Base-by-base conservation (phyloP, 1,140 invertebrate genomes). In the Tetranychus cinnabarinus region DNA sequence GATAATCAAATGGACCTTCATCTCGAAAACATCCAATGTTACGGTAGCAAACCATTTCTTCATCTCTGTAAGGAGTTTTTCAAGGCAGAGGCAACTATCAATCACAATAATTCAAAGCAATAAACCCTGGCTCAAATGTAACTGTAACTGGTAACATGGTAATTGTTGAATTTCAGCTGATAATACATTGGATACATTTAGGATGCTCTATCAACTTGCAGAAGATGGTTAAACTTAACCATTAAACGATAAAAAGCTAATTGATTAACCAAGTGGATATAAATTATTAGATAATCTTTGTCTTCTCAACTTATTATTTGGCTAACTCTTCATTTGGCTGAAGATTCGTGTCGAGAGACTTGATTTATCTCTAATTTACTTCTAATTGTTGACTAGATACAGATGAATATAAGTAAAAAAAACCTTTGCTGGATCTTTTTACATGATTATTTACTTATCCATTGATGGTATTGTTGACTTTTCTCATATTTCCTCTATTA, bases 21-120 rank as follows among this genome's bases (percentile, higher is more conserved):
- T 90, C 86, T 65, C 86, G 83, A 72, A 93, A 95, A 69, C 91
- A 96, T 5, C 90, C 90, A n/a, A 93, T 76, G 59, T 88, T 84
- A 2, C 80, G 80, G 69, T 95, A 96, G 69, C 91, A 96, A 1
- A 90, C 82, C 10, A 81, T 79, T 56, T 75, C 74, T 65, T 75
- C 73, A 52, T 74, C 72, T 12, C 74, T 58, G 42, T 58, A 45
- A 45, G 12, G 2, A 58, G 42, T 56, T 23, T 23, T 23, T 23
- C 23, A 23, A 23, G 23, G 13, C 10, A 57, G 23, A 47, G 13
- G 13, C 46, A 47, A 47, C 46, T 15, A n/a, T n/a, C 23, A 15
- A n/a, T 47, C 13, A 47, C 13, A 47, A 47, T 15, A 3, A 8
- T 15, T 8, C 7, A 47, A 47, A 47, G 13, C 13, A 12, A n/a